Evolutionary conservation across 2,888 invertebrate genomes (phyloP).

Genomic region (Ligdia adustata): DNA sequence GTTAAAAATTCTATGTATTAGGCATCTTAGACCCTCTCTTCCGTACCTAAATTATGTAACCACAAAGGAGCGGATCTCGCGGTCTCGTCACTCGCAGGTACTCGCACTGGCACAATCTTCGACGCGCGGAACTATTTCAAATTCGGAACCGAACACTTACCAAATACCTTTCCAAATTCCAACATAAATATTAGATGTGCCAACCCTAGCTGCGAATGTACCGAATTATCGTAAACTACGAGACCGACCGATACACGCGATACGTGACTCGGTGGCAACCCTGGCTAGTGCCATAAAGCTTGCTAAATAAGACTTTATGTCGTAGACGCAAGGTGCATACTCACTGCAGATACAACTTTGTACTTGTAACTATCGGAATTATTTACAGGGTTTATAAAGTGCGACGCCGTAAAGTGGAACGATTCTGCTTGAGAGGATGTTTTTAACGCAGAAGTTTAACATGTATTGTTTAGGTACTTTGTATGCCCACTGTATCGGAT

Average conservation of each 20-base stretch:
- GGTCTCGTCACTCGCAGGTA: conserved; percentile 15
- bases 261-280: conserved; percentile 40
- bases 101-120: no score
- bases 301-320: conserved; percentile 30
- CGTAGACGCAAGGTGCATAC: conserved; percentile 13
- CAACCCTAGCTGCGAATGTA: conserved; percentile 42
- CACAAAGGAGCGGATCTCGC: conserved; percentile 19
- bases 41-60: no score
- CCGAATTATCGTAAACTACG: conserved; percentile 49
- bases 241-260: conserved; percentile 42
- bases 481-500: neutral
- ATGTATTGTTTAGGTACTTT: conserved; percentile 12
- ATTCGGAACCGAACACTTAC: conserved; percentile 37
- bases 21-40: no score
- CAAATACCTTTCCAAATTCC: conserved; percentile 37
- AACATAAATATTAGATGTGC: conserved; percentile 41
- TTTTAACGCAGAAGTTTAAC: conserved; percentile 28
- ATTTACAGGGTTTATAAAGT: conserved; percentile 45
- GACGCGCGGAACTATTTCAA: conserved; percentile 29
- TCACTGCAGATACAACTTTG: conserved; percentile 9
- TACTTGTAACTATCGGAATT: conserved; percentile 36
- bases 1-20: no score
- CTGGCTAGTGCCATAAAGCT: conserved; percentile 13
- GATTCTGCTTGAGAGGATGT: conserved; percentile 36
- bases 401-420: conserved; percentile 36